Evolutionary conservation across 2,888 invertebrate species (phyloP), one percentile per base, ranked within the genome.

Genomic region (Flexamia atlantica): DNA sequence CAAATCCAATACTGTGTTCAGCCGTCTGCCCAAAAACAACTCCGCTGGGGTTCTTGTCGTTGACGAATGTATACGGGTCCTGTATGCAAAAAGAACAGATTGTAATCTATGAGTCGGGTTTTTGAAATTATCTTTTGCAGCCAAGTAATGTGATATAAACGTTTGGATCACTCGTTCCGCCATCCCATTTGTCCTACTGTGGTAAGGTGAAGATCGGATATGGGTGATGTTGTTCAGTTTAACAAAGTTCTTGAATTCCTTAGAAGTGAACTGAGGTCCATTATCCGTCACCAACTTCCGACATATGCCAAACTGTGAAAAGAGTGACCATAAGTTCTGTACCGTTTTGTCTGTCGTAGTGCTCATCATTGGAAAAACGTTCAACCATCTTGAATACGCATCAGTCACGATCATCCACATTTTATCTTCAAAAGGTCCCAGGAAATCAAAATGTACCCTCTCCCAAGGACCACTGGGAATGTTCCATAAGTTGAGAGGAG

Each of bases 401-500:
- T 53, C 53, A 53, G 12, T 53, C n/a, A 53, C 53, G 12, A 53
- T 53, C 53, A 53, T 53, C 53, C 53, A 53, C 53, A 53, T 53
- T 12, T 53, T 53, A 3, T 12, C 23, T 53, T 53, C 53, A 23
- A 53, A 53, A 9, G 53, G 53, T 5, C 23, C 53, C 23, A 53
- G 12, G 12, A 53, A 53, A 12, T 20, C 23, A 53, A 20, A 12
- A 53, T 53, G 53, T 9, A 53, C 53, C 5, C 23, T n/a, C n/a
- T 53, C 53, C 53, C 53, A 53, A 14, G 12, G 53, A 53, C 12
- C 53, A 53, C 12, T 53, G 23, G 53, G 12, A 53, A 53, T 53
- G 23, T 53, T 53, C 12, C 53, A 53, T 12, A 53, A 53, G 12
- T 53, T 53, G 5, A 36, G 53, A 20, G 53, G n/a, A 20, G 12